Evolutionary conservation across 2,113 vertebrate species (phyloP).

Genomic region (Hyaena hyaena): DNA sequence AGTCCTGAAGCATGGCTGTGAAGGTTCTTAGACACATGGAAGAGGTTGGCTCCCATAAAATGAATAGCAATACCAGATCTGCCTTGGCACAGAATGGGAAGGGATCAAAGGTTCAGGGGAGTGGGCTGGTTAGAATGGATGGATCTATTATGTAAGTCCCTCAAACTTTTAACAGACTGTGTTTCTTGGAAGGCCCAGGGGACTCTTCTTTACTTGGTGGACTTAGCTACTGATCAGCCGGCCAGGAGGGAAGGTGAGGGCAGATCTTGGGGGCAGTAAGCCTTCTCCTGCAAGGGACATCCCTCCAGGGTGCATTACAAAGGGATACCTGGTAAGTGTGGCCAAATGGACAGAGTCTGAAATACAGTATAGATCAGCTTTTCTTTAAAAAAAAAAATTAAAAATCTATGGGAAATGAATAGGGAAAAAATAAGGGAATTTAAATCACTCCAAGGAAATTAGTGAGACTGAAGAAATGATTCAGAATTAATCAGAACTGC

Average conservation of each 20-base stretch:
- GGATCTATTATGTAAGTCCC: not conserved
- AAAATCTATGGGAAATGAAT: not conserved
- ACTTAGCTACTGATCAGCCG: not conserved
- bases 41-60: not conserved
- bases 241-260: not conserved
- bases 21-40: not conserved
- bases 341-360: not conserved
- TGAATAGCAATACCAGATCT: not conserved
- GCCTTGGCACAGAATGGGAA: not conserved
- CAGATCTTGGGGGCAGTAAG: not conserved
- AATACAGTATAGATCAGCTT: not conserved
- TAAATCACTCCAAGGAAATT: conserved; percentile 37
- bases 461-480: not conserved
- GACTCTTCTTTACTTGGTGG: not conserved
- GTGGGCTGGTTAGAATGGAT: not conserved
- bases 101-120: not conserved
- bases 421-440: not conserved
- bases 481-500: not conserved
- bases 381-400: conserved; percentile 22
- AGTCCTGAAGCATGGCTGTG: not conserved
- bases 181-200: not conserved
- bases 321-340: not conserved
- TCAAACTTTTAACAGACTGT: not conserved
- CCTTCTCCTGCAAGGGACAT: not conserved
- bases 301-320: not conserved